A percentile compares a stretch with the other conserved stretches of the same genome.
Conservation (phyloP, 2,113 vertebrate species). For the Limnothrissa miodon region DNA sequence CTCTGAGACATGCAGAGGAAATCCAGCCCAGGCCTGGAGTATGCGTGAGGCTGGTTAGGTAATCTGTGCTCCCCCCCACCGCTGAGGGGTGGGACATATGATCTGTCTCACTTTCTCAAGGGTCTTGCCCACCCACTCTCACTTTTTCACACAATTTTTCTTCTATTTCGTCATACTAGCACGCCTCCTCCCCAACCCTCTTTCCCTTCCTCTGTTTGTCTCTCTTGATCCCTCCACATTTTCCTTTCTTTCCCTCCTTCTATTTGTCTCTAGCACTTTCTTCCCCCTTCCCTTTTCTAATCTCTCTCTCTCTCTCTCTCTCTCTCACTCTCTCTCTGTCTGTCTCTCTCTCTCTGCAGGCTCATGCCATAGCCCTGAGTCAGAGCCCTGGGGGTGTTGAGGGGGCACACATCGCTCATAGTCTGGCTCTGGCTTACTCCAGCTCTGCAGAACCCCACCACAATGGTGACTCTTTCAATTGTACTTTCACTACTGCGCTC, state of each 20-base stretch:
- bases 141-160: background rate
- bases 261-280: too few relatives aligned
- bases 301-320: too few relatives aligned
- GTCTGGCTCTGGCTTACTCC: slow-evolving; percentile 61
- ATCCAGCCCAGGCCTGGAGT: background rate
- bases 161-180: background rate
- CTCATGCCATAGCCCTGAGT: slow-evolving; percentile 71
- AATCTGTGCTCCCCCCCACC: slow-evolving; percentile 7
- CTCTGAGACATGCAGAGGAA: background rate
- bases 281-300: too few relatives aligned
- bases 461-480: slow-evolving; percentile 58
- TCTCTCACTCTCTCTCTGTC: background rate
- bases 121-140: slow-evolving; percentile 37
- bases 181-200: background rate
- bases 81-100: slow-evolving; percentile 30
- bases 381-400: slow-evolving; percentile 59
- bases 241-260: background rate
- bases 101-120: slow-evolving; percentile 47
- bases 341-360: slow-evolving; percentile 52
- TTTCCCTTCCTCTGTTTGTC: background rate
- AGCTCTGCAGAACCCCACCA: slow-evolving; percentile 57
- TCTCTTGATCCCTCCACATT: background rate
- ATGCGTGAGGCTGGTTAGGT: slow-evolving; percentile 16
- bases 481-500: background rate
- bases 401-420: slow-evolving; percentile 64